These are phyloP conservation scores for Dolichomitus sp. DNA, from an alignment of 2,888 invertebrate genomes.

Conservation along the genomic window DNA sequence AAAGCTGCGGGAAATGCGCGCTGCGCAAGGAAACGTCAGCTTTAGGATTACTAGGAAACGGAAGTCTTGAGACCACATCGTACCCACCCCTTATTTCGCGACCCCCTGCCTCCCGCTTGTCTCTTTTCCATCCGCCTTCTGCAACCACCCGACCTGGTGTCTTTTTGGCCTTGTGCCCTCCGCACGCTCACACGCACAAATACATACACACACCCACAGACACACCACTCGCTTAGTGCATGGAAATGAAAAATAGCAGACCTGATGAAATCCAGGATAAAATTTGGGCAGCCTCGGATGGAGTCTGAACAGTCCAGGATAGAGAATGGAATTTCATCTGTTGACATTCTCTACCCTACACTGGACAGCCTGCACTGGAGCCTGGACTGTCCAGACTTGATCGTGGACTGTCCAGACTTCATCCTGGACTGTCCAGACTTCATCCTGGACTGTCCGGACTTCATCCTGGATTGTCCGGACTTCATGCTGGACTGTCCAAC, in stretches of 20 bases:
- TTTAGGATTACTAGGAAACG: conserved; percentile 31
- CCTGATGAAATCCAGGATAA: conserved; percentile 78
- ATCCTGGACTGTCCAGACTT: no score
- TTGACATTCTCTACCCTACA: no score
- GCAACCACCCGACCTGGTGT: conserved; percentile 31
- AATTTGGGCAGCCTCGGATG: no score
- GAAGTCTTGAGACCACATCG: conserved; percentile 54
- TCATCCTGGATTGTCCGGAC: no score
- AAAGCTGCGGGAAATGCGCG: conserved; percentile 26
- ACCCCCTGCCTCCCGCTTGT: not conserved
- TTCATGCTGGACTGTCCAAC: no score
- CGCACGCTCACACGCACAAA: not conserved
- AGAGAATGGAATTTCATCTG: no score
- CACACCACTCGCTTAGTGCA: conserved; percentile 54
- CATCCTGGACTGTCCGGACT: no score
- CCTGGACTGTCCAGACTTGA: no score
- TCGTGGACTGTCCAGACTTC: no score
- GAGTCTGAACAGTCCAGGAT: no score
- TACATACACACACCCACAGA: no score
- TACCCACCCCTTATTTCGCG: not conserved
- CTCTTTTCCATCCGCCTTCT: conserved; percentile 43
- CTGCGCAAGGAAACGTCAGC: not conserved
- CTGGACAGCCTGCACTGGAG: no score
- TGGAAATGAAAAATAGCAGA: conserved; percentile 76
- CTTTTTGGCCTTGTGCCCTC: conserved; percentile 11